Evolutionary conservation across 1,140 invertebrate species (phyloP), one percentile per base, ranked within the genome.

Genomic region (Ceratina calcarata): DNA sequence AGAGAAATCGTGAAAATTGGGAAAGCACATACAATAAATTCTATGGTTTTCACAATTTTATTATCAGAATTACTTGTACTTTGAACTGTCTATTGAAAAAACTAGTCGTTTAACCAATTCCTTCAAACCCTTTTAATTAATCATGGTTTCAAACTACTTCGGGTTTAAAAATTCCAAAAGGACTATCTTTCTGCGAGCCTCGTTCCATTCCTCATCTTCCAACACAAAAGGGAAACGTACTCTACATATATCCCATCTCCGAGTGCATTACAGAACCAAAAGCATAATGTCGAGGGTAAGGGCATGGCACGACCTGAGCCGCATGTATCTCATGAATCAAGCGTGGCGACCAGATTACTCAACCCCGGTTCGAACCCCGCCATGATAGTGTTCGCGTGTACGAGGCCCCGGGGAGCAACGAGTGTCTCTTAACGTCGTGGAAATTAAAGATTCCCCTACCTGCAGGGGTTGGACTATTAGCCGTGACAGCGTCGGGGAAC

Each of bases 401-500:
- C 71, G 73, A 82, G 81, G 74, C 86, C 84, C 89, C 32, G 18
- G 87, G 80, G 89, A 87, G 61, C 24, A 20, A n/a, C 84, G 72
- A 67, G 73, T 81, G 74, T 89, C 84, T 83, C 84, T 85, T 89
- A 89, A 87, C 84, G 83, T 60, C 80, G 75, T 62, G 80, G 83
- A 90, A 91, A 91, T 91, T 89, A 88, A 90, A 91, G 89, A 90
- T 88, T 81, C 84, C 71, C 65, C 58, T 45, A 61, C 18, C 60
- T 55, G 53, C 15, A 16, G 73, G 78, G 37, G 15, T 15, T 64
- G 10, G 22, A 22, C 72, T 64, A 82, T 83, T 86, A 86, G 45
- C 66, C 51, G 61, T 51, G 55, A 13, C 61, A 66, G 51, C 51
- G 20, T 77, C 64, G 18, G 69, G 80, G 85, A 87, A 89, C 87